These are phyloP conservation scores for Euphydryas editha DNA, from an alignment of 2,888 invertebrate species.

Conservation along the genomic window DNA sequence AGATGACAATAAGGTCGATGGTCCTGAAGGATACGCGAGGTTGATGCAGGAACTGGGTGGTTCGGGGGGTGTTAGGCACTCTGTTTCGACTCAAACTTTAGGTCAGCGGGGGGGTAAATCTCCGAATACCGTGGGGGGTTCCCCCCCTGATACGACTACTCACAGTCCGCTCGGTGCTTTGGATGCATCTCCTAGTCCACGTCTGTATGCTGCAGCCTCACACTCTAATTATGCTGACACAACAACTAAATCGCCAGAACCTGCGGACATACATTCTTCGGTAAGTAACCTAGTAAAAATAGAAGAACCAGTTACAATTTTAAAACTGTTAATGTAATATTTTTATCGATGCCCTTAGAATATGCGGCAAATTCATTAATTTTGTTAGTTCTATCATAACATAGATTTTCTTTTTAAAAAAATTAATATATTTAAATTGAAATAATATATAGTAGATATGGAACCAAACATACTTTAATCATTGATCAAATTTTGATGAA, in stretches of 20 bases:
- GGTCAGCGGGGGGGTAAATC: slow-evolving; percentile 60
- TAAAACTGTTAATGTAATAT: too few relatives aligned
- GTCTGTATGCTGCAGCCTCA: slow-evolving; percentile 50
- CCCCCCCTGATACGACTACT: slow-evolving; percentile 93
- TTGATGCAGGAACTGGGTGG: slow-evolving; percentile 52
- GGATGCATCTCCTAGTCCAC: slow-evolving; percentile 55
- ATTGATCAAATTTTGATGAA: too few relatives aligned
- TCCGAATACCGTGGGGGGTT: slow-evolving; percentile 56
- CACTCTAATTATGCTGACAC: slow-evolving; percentile 71
- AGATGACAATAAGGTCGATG: slow-evolving; percentile 43
- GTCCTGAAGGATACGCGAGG: slow-evolving; percentile 54
- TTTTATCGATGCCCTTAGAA: too few relatives aligned
- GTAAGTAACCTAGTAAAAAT: slow-evolving; percentile 54
- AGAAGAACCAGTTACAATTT: too few relatives aligned
- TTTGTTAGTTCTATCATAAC: too few relatives aligned
- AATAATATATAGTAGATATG: too few relatives aligned
- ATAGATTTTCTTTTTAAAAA: too few relatives aligned
- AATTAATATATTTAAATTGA: too few relatives aligned
- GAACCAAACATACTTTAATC: too few relatives aligned
- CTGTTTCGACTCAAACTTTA: slow-evolving; percentile 90
- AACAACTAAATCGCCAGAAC: slow-evolving; percentile 76
- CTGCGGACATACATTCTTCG: slow-evolving; percentile 70
- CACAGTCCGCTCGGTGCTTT: slow-evolving; percentile 89
- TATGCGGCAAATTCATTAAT: too few relatives aligned
- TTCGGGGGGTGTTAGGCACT: slow-evolving; percentile 78